phyloP scores from a whole-genome alignment of 2,797 vertebrate species.

The Sebastes glaucus region DNA sequence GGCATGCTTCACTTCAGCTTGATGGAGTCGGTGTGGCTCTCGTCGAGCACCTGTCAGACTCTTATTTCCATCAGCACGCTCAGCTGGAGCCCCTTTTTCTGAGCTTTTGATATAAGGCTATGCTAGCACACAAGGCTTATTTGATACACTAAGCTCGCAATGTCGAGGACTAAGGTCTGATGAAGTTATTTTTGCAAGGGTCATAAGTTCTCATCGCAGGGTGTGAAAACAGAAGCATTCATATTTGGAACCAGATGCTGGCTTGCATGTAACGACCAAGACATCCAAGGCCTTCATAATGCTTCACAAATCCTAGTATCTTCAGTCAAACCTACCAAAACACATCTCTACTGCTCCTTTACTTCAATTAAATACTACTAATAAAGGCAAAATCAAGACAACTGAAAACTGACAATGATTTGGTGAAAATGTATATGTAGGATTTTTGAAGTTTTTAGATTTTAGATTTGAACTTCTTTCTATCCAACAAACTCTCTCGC shows the following conservation, averaged over 20 bases:
- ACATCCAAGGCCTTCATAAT: background rate
- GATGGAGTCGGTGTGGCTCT: constrained; percentile 95
- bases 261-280: constrained; percentile 50
- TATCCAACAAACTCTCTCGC: background rate
- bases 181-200: constrained; percentile 27
- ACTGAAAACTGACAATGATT: background rate
- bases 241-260: constrained; percentile 28
- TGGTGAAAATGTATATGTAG: background rate
- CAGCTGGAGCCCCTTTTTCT: constrained; percentile 82
- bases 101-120: constrained; percentile 44
- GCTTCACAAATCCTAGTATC: constrained; percentile 17
- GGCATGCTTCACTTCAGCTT: constrained; percentile 94
- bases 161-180: constrained; percentile 9
- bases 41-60: constrained; percentile 93
- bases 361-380: background rate
- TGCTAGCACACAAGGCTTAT: constrained; percentile 22
- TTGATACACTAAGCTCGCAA: constrained; percentile 26
- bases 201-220: constrained; percentile 18
- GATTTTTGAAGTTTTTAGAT: background rate
- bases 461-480: background rate
- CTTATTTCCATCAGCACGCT: constrained; percentile 91
- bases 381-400: background rate
- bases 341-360: background rate
- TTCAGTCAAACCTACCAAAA: constrained; percentile 1
- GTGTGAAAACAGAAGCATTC: constrained; percentile 17